Conservation (phyloP, 2,113 vertebrate genomes). For the Marcusenius ussheri region DNA sequence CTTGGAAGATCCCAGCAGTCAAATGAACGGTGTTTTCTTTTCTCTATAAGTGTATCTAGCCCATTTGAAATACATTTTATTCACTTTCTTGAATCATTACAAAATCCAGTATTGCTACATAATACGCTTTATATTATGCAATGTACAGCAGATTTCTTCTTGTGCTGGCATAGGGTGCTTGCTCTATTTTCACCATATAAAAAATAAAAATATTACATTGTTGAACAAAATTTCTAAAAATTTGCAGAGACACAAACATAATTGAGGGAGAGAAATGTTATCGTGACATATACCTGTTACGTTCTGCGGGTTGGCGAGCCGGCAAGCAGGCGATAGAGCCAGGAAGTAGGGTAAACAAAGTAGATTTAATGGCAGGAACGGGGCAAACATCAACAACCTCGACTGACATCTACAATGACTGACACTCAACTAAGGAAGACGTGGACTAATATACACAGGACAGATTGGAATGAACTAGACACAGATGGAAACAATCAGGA, state of each 20-base stretch:
- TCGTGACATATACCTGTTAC: neutral
- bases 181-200: neutral
- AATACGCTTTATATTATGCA: neutral
- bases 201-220: neutral
- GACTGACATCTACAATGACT: no score
- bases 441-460: no score
- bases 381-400: no score
- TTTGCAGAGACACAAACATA: neutral
- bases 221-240: no score
- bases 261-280: neutral
- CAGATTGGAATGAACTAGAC: no score
- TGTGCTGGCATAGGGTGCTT: neutral
- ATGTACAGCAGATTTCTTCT: neutral
- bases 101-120: neutral
- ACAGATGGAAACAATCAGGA: no score
- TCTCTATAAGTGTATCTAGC: neutral
- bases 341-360: no score
- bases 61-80: slow-evolving; percentile 1
- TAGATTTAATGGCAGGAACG: no score
- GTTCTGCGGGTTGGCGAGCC: no score
- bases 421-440: no score
- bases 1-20: neutral
- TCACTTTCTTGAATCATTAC: neutral
- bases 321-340: no score
- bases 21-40: neutral